phyloP scores from a whole-genome alignment of 2,797 vertebrate genomes.

The Prionace glauca region DNA sequence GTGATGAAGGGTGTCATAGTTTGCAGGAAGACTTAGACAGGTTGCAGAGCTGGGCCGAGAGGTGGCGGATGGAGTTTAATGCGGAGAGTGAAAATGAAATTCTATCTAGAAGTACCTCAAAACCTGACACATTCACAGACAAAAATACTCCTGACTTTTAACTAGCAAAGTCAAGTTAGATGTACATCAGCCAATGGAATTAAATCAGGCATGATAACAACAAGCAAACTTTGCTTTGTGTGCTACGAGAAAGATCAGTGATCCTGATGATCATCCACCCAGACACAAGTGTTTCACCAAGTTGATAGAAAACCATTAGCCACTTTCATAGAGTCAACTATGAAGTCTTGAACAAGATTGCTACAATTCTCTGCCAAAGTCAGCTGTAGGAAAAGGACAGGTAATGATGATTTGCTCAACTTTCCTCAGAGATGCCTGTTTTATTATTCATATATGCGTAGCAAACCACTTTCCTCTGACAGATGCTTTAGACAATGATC shows the following conservation, averaged over 20 bases:
- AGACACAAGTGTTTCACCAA: not conserved
- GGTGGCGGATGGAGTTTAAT: too few relatives aligned
- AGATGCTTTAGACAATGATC: conserved; percentile 12
- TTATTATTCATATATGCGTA: conserved; percentile 28
- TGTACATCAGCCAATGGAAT: not conserved
- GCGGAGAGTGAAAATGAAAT: too few relatives aligned
- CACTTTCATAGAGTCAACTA: not conserved
- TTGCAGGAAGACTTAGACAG: too few relatives aligned
- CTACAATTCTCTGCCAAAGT: not conserved
- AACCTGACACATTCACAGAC: not conserved
- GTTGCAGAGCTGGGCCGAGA: too few relatives aligned
- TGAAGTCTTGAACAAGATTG: not conserved
- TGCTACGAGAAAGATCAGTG: not conserved
- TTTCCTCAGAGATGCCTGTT: not conserved
- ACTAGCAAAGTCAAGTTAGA: not conserved
- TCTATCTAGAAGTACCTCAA: not conserved
- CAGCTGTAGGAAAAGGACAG: not conserved
- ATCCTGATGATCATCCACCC: not conserved
- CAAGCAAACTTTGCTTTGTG: not conserved
- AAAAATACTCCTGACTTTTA: not conserved
- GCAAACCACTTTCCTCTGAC: conserved; percentile 18
- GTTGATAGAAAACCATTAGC: not conserved
- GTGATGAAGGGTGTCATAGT: too few relatives aligned
- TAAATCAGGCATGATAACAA: not conserved
- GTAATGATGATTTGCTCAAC: conserved; percentile 21